Percentiles rank a stretch among this genome's conserved stretches.
Evolutionary conservation across 2,797 vertebrate genomes (phyloP).

Genomic region (Myoxocephalus aenaeus): DNA sequence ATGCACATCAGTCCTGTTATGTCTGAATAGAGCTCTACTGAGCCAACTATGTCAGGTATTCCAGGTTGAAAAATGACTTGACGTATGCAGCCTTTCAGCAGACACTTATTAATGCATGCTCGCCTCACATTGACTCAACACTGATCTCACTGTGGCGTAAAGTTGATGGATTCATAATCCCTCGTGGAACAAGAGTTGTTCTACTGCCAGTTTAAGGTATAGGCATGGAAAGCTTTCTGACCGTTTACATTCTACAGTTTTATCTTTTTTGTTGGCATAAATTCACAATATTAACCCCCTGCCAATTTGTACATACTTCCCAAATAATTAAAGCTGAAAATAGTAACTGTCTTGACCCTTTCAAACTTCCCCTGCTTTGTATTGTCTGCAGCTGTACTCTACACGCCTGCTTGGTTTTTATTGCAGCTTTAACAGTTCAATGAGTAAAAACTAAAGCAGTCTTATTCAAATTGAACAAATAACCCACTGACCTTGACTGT

Average conservation of each 20-base stretch:
- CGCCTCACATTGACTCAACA: no score
- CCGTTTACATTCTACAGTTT: not conserved
- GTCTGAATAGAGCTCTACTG: not conserved
- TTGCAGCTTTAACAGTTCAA: not conserved
- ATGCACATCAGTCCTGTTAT: not conserved
- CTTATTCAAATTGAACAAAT: not conserved
- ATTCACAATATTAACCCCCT: not conserved
- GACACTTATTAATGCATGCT: not conserved
- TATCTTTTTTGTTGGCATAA: not conserved
- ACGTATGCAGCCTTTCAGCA: not conserved
- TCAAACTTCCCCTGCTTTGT: not conserved
- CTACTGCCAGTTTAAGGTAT: not conserved
- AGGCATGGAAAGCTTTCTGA: not conserved
- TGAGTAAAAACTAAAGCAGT: not conserved
- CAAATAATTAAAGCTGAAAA: not conserved
- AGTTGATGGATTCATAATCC: not conserved
- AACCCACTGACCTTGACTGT: slow-evolving; percentile 30
- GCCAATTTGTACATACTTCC: not conserved
- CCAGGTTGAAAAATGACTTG: no score
- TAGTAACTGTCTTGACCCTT: not conserved
- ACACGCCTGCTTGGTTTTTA: not conserved
- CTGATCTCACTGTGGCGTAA: not conserved
- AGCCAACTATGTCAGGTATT: not conserved
- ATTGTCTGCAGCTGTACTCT: not conserved
- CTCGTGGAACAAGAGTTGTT: not conserved